Percentiles rank a stretch among this genome's conserved stretches.
These are phyloP conservation scores for cat (Felis catus) DNA, from an alignment of 2,113 vertebrate species.

Conservation along the genomic window F.catus_Fca126_mat1.0 CM031411.1:42477001-42477500, in stretches of 20 bases:
- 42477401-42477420: not conserved
- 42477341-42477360: not conserved
- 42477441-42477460: not conserved
- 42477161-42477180: not conserved
- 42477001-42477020: slow-evolving; percentile 21
- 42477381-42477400: not conserved
- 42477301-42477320: not conserved
- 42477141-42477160: not conserved
- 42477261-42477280: not conserved
- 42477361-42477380: not conserved
- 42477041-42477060: slow-evolving; percentile 25
- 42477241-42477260: not conserved
- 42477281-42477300: not conserved
- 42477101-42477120: not conserved
- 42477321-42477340: not conserved
- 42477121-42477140: not conserved
- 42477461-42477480: not conserved
- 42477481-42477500: not conserved
- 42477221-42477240: not conserved
- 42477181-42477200: not conserved
- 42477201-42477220: not conserved
- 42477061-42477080: not conserved
- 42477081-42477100: not conserved
- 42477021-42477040: not conserved
- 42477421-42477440: not conserved